Percentiles rank a stretch among this genome's conserved stretches.
Conservation (phyloP, 1,140 invertebrate species). For the Drosophila ogumai region DNA sequence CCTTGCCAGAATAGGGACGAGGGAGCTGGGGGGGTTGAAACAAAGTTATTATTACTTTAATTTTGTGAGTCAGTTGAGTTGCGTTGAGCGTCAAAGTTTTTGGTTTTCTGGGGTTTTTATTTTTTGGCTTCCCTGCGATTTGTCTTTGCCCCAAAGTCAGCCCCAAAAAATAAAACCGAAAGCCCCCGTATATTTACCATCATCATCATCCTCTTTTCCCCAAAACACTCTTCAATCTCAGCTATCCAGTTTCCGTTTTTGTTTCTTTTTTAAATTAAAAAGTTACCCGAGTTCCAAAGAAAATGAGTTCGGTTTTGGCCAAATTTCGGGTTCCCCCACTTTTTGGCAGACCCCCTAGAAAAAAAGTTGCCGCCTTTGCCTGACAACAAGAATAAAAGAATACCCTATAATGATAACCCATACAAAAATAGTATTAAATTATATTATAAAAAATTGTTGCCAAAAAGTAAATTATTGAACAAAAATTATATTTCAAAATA, state of each 20-base stretch:
- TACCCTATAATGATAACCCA: too few species aligned
- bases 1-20: not conserved
- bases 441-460: too few species aligned
- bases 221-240: conserved; percentile 16
- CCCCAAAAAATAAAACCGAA: not conserved
- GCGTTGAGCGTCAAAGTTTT: conserved; percentile 38
- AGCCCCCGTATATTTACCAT: conserved; percentile 13
- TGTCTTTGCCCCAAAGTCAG: conserved; percentile 32
- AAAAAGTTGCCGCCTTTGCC: conserved; percentile 18
- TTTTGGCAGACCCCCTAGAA: not conserved
- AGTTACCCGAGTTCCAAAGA: conserved; percentile 52
- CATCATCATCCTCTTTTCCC: conserved; percentile 12
- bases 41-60: conserved; percentile 83
- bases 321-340: not conserved
- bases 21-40: conserved; percentile 1
- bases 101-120: conserved; percentile 19
- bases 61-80: conserved; percentile 74
- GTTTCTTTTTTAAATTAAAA: conserved; percentile 71
- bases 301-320: conserved; percentile 31
- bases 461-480: too few species aligned
- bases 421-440: too few species aligned
- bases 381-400: conserved; percentile 3
- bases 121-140: conserved; percentile 14
- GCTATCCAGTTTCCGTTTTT: conserved; percentile 19
- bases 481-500: too few species aligned